Percentiles rank a stretch among this genome's conserved stretches.
phyloP scores from a whole-genome alignment of 1,140 invertebrate genomes.

The Steinernema feltiae region DNA sequence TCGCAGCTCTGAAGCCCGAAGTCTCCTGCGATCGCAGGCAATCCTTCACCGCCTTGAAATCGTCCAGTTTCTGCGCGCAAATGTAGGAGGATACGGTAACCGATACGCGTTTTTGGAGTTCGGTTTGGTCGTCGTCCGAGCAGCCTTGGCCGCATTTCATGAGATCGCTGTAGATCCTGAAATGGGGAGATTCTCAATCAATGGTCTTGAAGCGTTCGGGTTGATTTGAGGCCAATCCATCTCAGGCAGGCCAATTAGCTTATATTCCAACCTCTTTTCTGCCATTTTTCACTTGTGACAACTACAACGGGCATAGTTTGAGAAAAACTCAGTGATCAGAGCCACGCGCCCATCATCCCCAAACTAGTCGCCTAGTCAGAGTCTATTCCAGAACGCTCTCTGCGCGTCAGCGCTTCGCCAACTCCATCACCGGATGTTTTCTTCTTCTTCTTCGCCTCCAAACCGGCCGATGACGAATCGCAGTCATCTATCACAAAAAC shows the following conservation, averaged over 20 bases:
- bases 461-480: slow-evolving; percentile 26
- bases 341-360: too few species aligned
- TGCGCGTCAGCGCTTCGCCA: neutral
- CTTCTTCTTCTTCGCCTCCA: neutral
- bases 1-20: neutral
- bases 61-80: neutral
- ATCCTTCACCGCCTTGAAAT: neutral
- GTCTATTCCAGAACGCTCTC: too few species aligned
- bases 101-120: neutral
- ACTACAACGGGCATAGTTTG: too few species aligned
- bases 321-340: too few species aligned
- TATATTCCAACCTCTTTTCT: too few species aligned
- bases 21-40: neutral
- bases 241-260: too few species aligned
- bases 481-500: slow-evolving; percentile 26
- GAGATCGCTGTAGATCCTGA: neutral
- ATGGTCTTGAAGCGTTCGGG: neutral
- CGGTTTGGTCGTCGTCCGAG: neutral
- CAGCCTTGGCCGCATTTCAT: slow-evolving; percentile 7
- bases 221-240: too few species aligned
- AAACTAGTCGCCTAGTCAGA: too few species aligned
- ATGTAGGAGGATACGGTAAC: neutral
- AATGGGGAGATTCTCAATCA: neutral
- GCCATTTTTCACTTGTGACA: too few species aligned
- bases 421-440: neutral